Conservation (phyloP, 2,113 vertebrate species). For the Poeciliopsis occidentalis region DNA sequence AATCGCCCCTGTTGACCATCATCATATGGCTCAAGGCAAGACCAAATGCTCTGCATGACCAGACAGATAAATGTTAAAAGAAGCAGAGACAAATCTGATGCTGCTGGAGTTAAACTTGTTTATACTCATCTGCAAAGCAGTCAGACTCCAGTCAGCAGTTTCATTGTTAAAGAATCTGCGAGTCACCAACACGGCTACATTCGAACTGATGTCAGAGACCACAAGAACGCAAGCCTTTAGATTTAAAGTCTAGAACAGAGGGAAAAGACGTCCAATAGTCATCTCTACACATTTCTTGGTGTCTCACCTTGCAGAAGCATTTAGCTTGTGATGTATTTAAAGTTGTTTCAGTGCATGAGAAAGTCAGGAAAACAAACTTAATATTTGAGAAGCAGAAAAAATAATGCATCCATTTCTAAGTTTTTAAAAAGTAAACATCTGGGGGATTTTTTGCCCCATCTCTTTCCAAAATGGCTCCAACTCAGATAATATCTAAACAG, state of each 20-base stretch:
- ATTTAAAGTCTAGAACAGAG: neutral
- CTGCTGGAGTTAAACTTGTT: neutral
- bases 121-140: neutral
- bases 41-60: neutral
- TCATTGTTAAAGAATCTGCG: neutral
- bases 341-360: neutral
- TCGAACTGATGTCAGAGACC: neutral
- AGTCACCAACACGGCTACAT: neutral
- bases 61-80: neutral
- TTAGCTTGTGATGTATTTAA: neutral
- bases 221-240: neutral
- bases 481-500: no score
- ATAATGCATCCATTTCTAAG: no score
- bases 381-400: neutral
- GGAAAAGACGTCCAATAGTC: neutral
- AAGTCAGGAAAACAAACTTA: neutral
- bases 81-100: neutral
- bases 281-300: neutral
- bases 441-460: neutral
- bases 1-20: no score
- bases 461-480: no score
- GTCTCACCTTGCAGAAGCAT: neutral
- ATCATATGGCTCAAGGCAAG: neutral
- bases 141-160: neutral
- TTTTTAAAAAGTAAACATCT: no score